These are phyloP conservation scores for Cynocephalus volans DNA, from an alignment of 2,113 vertebrate genomes.

Conservation along the genomic window DNA sequence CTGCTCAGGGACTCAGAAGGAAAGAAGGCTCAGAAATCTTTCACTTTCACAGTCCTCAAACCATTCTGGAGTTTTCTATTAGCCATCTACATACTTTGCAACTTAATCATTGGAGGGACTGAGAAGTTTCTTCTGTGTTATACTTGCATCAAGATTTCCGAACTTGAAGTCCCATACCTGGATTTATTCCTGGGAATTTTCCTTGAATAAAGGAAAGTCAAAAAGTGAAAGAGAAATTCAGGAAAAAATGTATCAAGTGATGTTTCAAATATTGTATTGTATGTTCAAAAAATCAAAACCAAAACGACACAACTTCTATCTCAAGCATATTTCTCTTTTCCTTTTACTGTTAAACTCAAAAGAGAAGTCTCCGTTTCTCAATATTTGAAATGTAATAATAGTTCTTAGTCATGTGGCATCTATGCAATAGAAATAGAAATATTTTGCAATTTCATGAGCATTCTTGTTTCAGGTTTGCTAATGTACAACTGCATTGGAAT, in stretches of 20 bases:
- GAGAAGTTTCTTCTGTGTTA: neutral
- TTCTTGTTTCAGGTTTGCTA: constrained; percentile 30
- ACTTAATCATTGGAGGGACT: neutral
- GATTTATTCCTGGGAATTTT: neutral
- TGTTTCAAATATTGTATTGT: neutral
- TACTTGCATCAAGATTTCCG: neutral
- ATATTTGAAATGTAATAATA: neutral
- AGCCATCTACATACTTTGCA: neutral
- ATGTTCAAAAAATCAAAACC: constrained; percentile 13
- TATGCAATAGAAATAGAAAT: constrained; percentile 9
- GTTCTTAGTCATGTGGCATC: neutral
- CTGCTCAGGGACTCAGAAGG: neutral
- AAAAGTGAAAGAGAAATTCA: neutral
- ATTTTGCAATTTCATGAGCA: constrained; percentile 6
- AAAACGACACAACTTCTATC: neutral
- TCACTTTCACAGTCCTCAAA: neutral
- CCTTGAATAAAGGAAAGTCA: neutral
- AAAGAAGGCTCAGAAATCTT: neutral
- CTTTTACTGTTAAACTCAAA: constrained; percentile 11
- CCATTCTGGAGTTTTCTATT: neutral
- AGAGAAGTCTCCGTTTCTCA: neutral
- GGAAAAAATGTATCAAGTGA: neutral
- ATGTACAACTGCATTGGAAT: neutral
- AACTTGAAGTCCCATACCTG: neutral
- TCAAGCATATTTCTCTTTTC: constrained; percentile 2